Conservation (phyloP, 1,140 invertebrate species). For the Cydia fagiglandana region DNA sequence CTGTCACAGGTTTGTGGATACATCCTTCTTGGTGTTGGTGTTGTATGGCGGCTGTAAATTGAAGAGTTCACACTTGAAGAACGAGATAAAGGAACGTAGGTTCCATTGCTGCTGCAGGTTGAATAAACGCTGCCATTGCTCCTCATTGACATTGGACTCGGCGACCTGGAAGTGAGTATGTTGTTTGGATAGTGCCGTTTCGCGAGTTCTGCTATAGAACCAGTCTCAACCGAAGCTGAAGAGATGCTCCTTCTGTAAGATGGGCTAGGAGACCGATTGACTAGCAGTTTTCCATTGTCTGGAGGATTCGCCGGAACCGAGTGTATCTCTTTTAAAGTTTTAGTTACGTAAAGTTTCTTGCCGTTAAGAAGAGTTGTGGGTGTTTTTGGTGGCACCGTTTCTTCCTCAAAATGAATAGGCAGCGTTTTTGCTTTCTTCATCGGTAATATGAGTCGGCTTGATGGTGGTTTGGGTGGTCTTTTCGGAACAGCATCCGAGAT, state of each 20-base stretch:
- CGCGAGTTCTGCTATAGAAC: constrained; percentile 73
- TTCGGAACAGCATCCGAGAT: constrained; percentile 66
- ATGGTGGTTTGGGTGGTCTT: constrained; percentile 65
- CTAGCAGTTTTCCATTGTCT: constrained; percentile 57
- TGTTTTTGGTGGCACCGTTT: constrained; percentile 55
- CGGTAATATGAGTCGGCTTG: constrained; percentile 63
- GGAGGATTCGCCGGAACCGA: constrained; percentile 57
- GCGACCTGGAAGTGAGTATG: constrained; percentile 68
- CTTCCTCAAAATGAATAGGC: constrained; percentile 70
- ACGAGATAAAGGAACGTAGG: constrained; percentile 65
- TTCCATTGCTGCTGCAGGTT: constrained; percentile 74
- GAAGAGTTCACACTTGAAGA: constrained; percentile 73
- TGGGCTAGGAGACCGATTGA: constrained; percentile 71
- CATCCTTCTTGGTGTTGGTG: constrained; percentile 80
- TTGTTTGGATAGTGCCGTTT: constrained; percentile 63
- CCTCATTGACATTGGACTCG: constrained; percentile 68
- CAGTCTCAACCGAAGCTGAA: constrained; percentile 68
- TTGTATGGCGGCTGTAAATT: constrained; percentile 56
- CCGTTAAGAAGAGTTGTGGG: constrained; percentile 57
- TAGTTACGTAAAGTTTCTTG: constrained; percentile 70
- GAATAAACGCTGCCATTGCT: constrained; percentile 72
- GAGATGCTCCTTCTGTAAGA: constrained; percentile 65
- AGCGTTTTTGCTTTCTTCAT: constrained; percentile 75
- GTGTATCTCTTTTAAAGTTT: constrained; percentile 72
- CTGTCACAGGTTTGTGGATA: constrained; percentile 82